Percentiles rank a stretch among this genome's conserved stretches.
Evolutionary conservation across 1,140 invertebrate species (phyloP).

Genomic region (Tetramorium alpestre): DNA sequence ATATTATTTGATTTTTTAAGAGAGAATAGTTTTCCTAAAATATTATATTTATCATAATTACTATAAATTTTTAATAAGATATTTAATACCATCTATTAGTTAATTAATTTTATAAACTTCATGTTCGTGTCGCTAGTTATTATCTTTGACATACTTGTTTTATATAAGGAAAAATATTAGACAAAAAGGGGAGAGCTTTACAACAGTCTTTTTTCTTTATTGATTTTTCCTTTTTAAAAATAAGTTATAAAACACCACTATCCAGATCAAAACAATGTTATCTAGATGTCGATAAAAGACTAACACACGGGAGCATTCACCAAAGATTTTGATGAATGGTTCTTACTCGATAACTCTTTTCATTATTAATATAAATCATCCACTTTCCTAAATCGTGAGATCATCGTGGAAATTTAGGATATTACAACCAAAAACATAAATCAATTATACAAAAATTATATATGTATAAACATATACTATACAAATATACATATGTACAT

Average conservation of each 20-base stretch:
- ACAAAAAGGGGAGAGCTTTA: not conserved
- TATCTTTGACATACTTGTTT: not conserved
- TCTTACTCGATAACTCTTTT: not conserved
- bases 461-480: not conserved
- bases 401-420: not conserved
- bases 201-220: not conserved
- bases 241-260: not conserved
- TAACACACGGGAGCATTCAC: not conserved
- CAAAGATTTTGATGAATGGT: not conserved
- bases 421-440: not conserved
- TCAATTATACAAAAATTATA: not conserved
- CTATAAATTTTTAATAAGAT: not conserved
- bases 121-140: not conserved
- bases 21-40: not conserved
- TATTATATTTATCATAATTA: not conserved
- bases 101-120: not conserved
- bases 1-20: not conserved
- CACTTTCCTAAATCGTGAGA: not conserved
- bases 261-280: not conserved
- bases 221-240: not conserved
- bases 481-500: no score
- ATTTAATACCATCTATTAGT: not conserved
- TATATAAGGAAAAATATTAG: not conserved
- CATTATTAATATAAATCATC: not conserved
- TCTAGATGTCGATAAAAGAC: not conserved